Conservation (phyloP, 2,888 invertebrate genomes). For the Argynnis bischoffii region DNA sequence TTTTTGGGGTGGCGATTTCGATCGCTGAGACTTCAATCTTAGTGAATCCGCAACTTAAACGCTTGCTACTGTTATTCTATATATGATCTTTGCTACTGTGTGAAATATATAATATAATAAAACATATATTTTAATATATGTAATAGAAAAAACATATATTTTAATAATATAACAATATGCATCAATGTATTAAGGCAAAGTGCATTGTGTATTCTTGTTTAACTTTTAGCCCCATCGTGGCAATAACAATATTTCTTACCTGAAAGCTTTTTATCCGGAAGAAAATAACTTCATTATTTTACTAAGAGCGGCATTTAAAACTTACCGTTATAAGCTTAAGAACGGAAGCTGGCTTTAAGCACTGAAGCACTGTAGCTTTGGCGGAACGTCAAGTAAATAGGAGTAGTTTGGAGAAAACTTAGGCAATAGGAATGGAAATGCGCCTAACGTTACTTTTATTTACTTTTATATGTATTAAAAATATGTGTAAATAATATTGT, state of each 20-base stretch:
- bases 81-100: no score
- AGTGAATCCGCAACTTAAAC: no score
- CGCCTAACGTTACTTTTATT: background rate
- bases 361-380: conserved; percentile 2
- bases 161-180: background rate
- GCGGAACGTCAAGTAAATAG: conserved; percentile 10
- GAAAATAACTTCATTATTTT: conserved; percentile 8
- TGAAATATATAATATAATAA: no score
- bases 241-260: conserved; percentile 11
- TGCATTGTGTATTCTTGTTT: background rate
- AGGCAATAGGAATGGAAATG: conserved; percentile 2
- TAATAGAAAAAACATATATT: background rate
- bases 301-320: conserved; percentile 10
- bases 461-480: no score
- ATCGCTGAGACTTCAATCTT: no score
- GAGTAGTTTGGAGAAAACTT: conserved; percentile 6
- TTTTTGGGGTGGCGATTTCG: no score
- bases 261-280: conserved; percentile 14
- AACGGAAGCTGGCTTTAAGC: conserved; percentile 11
- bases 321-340: conserved; percentile 14
- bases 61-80: no score
- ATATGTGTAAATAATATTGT: no score
- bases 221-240: conserved; percentile 1
- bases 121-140: no score
- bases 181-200: background rate